Evolutionary conservation across 1,140 invertebrate genomes (phyloP), one percentile per base, ranked within the genome.

Genomic region (Nephila pilipes): DNA sequence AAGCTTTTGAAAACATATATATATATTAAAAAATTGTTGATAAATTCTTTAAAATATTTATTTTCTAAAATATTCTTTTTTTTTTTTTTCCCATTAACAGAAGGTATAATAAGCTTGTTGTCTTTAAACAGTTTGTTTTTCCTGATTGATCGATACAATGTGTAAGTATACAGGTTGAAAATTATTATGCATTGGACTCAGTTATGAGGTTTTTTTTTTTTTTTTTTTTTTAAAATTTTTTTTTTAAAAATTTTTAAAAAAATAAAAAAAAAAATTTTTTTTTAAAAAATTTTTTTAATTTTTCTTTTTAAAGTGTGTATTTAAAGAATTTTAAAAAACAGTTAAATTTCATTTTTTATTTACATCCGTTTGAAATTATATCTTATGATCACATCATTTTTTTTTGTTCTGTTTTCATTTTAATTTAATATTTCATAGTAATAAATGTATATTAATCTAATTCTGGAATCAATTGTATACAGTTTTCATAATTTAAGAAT

Each of bases 91-190:
- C 10, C n/a, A 54, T 95, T 95, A 58, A 46, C 95, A 98, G 97
- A 98, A 95, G 98, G 98, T 36, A 97, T 98, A 2, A 97, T 98
- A 80, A 97, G 97, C 95, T 96, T 99, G 94, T 96, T 99, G 63
- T 98, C 98, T 16, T 96, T 99, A n/a, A 98, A 99, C 95, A 98
- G 98, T 18, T 97, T 99, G 22, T 98, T 99, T 95, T 97, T 97
- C 69, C 96, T 99, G 58, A 98, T 99, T 92, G 97, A 98, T 88
- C 97, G 97, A 93, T 97, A 99, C 95, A 99, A 99, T 96, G 97
- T 99, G 95, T 97, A 95, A 96, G 96, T 96, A 94, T 93, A 46
- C 46, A 46, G 46, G 12, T 10, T 0, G 12, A 46, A 10, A 3
- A 10, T 46, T 46, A 46, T 75, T 16, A 29, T 75, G 10, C 69